A percentile compares a stretch with the other conserved stretches of the same genome.
Evolutionary conservation across 2,113 vertebrate species (phyloP).

Genomic region (Cariama cristata): DNA sequence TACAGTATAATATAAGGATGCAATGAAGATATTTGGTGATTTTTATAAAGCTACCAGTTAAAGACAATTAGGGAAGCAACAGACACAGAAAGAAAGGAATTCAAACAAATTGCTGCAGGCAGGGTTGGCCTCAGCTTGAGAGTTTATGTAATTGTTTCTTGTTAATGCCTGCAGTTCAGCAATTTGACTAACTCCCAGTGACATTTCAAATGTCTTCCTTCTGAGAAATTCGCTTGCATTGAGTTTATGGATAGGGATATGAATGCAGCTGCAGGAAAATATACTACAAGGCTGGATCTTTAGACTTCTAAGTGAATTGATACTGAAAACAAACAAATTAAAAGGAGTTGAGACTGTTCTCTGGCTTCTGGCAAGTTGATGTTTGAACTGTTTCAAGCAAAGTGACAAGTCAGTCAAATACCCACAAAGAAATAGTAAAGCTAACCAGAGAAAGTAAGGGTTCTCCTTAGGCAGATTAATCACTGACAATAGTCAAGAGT

Average conservation of each 20-base stretch:
- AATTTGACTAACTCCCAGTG: slow-evolving; percentile 8
- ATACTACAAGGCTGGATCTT: background rate
- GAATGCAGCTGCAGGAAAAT: slow-evolving; percentile 2
- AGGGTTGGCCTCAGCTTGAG: background rate
- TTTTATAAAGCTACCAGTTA: background rate
- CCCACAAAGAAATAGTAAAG: background rate
- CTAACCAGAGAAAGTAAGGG: background rate
- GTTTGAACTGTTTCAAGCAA: background rate
- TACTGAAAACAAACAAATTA: background rate
- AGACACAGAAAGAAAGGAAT: background rate
- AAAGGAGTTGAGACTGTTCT: background rate
- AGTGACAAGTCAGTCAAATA: slow-evolving; percentile 12
- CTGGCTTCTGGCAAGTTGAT: slow-evolving; percentile 1
- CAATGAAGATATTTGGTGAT: background rate
- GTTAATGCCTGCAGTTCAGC: slow-evolving; percentile 35
- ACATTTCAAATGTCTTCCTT: slow-evolving; percentile 4
- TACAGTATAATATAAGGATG: background rate
- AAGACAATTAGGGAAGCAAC: background rate
- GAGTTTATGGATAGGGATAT: background rate
- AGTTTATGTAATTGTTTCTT: background rate
- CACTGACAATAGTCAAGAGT: background rate
- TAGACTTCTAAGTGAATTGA: background rate
- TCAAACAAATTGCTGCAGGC: background rate
- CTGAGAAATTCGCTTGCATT: background rate
- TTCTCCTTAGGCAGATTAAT: slow-evolving; percentile 11